Base-by-base conservation (phyloP, 2,113 vertebrate species). In the Nothoprocta perdicaria region DNA sequence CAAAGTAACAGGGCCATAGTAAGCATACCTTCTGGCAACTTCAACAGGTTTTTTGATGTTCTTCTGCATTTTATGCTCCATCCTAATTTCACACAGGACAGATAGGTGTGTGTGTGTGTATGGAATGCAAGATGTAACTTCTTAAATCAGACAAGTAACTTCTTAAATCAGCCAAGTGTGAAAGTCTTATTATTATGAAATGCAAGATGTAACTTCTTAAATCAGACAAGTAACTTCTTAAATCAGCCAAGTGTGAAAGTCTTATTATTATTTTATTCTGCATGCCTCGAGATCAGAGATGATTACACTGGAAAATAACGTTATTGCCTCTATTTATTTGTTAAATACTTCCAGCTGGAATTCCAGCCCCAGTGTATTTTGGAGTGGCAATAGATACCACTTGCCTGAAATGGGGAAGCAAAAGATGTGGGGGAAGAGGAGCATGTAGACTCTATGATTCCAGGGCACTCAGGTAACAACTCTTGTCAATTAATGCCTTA, bases 311-410 rank as follows among this genome's bases (percentile, higher is more conserved):
- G 40, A 53, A 80, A 68, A 24, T 84, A 71, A 89, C 27, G 18
- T 78, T 88, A 48, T 93, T 33, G 14, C n/a, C 11, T 86, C 35
- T 92, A 1, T 85, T 60, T 85, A 4, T 89, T 72, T 95, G 43
- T 72, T 78, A 12, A 88, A 88, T 18, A 75, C 29, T 68, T 58
- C 57, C 97, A 99, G 99, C 98, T 88, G 99, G 99, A 90, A 98
- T 99, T 88, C 99, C 99, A 80, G 98, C 99, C 45, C 99, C 99
- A 0, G 97, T 99, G 55, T 99, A 99, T 93, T 99, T 99, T 71
- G 99, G 99, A 91, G 98, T 98, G 61, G 95, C 99, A 57, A 99
- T 99, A 41, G 99, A 99, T 78, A 98, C 97, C 33, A 98, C 98
- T 3, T 99, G 99, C 95, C 97, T 99, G 81, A 98, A 98, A 95